Evolutionary conservation across 2,797 vertebrate genomes (phyloP), one percentile per base, ranked within the genome.

Genomic region (Varecia variegata): DNA sequence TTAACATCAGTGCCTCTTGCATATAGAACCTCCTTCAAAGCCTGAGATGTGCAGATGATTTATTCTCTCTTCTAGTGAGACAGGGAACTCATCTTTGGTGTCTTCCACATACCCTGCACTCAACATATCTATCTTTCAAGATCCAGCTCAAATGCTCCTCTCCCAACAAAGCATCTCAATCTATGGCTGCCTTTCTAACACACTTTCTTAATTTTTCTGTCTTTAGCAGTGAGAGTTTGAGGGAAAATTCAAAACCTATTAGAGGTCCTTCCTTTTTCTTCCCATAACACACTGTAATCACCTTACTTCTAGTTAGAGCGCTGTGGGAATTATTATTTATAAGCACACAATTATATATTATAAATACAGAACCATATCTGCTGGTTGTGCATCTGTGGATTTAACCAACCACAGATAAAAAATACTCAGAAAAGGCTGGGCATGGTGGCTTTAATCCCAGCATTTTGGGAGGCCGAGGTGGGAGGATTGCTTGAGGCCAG

Each of bases 301-400:
- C 12, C 21, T 43, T 89, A 32, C 12, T 8, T 93, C 80, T 84
- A 38, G 65, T 60, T 90, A 94, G 80, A 92, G 70, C 85, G 38
- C 43, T 96, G 20, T 73, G 71, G 17, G 70, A 87, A 94, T 89
- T 86, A 82, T 85, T 84, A 86, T 74, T 96, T 89, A 83, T 87
- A 95, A 95, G 23, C 15, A 43, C 18, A 88, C 67, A 96, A 91
- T 88, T 95, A 91, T 83, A 95, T 58, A 73, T 38, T 93, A 88
- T 77, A 92, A 95, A 96, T 93, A 93, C 7, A 15, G 47, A 65
- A 54, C 50, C 21, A 54, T 77, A 77, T 52, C 32, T 4, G 13
- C n/a, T n/a, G 50, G 32, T 77, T 77, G 32, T n/a, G 21, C 32
- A 54, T 77, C 21, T 3, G n/a, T 54, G 50, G n/a, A 54, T 52